These are phyloP conservation scores for Pseudachorutes palmiensis DNA, from an alignment of 1,140 invertebrate species.

Conservation along the genomic window DNA sequence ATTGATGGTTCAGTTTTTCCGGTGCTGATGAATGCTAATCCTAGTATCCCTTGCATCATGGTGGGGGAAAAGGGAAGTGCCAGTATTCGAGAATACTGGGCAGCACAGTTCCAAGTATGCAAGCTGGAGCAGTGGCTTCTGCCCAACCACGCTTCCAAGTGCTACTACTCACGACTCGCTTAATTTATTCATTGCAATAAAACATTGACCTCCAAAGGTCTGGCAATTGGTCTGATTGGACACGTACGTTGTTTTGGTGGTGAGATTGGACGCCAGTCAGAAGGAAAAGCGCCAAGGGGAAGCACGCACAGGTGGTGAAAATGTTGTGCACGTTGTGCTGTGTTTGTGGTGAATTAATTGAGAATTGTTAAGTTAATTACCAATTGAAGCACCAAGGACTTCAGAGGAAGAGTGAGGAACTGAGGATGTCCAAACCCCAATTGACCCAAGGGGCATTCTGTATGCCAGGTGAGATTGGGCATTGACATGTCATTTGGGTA, in stretches of 20 bases:
- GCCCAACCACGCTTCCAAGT: background rate
- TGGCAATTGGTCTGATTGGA: too few species aligned
- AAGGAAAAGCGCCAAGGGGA: too few species aligned
- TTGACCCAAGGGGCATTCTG: background rate
- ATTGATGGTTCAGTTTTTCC: conserved; percentile 25
- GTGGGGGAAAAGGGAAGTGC: conserved; percentile 29
- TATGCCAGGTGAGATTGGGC: background rate
- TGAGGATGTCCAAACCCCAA: background rate
- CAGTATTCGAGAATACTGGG: conserved; percentile 25
- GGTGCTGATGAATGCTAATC: conserved; percentile 24
- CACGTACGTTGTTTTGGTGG: too few species aligned
- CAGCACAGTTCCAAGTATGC: background rate
- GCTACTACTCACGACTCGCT: background rate
- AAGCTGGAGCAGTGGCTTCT: background rate
- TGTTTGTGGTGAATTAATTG: too few species aligned
- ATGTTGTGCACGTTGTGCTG: too few species aligned
- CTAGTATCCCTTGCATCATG: conserved; percentile 22
- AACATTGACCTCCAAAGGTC: too few species aligned
- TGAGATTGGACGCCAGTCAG: too few species aligned
- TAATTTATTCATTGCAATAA: background rate
- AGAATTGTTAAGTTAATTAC: too few species aligned
- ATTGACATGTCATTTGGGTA: background rate
- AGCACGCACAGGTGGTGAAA: too few species aligned
- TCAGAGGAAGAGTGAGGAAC: too few species aligned
- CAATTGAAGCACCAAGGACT: too few species aligned